phyloP scores from a whole-genome alignment of 2,888 invertebrate genomes.

The Amphipoea oculea region DNA sequence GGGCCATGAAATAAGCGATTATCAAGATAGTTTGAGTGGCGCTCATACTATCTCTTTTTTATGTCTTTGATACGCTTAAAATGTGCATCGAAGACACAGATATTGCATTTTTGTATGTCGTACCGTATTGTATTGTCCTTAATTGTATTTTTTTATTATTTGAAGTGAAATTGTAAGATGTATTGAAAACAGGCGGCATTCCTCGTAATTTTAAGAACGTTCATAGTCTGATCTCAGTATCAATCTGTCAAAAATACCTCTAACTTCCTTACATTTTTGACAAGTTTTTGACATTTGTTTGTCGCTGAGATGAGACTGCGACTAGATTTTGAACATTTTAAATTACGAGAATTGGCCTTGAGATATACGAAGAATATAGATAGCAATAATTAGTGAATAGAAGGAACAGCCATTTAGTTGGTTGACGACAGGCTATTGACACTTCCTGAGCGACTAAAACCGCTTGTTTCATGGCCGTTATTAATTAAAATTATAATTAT shows the following conservation, averaged over 20 bases:
- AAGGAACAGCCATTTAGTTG: neutral
- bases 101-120: constrained; percentile 36
- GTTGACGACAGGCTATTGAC: neutral
- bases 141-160: constrained; percentile 5
- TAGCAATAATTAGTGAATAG: constrained; percentile 56
- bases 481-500: constrained; percentile 38
- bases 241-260: no score
- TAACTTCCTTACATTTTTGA: neutral
- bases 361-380: constrained; percentile 1
- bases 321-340: neutral
- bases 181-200: neutral
- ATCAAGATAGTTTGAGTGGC: neutral
- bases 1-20: constrained; percentile 59
- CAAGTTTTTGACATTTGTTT: neutral
- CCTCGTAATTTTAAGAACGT: no score
- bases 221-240: no score
- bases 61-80: neutral
- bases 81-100: constrained; percentile 1
- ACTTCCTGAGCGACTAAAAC: constrained; percentile 15
- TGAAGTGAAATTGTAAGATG: neutral
- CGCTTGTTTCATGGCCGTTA: constrained; percentile 52
- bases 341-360: neutral
- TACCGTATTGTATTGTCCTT: constrained; percentile 21
- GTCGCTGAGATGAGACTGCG: neutral
- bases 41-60: constrained; percentile 2